Base-by-base conservation (phyloP, 2,888 invertebrate species). In the Xestia sexstrigata region DNA sequence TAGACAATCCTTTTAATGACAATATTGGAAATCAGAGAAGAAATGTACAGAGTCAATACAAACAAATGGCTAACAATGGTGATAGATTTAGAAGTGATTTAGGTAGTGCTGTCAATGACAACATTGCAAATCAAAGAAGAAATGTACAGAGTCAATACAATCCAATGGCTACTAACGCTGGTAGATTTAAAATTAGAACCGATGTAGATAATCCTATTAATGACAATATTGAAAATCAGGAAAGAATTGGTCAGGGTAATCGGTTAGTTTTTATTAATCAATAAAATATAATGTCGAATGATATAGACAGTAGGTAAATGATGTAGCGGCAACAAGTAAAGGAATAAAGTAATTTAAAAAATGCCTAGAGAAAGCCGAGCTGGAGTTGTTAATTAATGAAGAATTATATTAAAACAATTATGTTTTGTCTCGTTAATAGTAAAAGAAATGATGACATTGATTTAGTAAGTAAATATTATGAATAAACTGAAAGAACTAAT, bases 381-480 rank as follows among this genome's bases (percentile, higher is more conserved):
- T 35, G 15, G 13, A 3, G 13, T 4, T 52, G 52, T 52, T 79
- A 8, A 42, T 47, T 63, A 30, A 13, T 30, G 17, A 55, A 79
- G 5, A 26, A 20, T 69, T 47, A 2, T 35, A 45, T 52, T 70
- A 9, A 49, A 6, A 35, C 17, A 26, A 15, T 15, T 13, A 49
- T 23, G 20, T 52, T 5, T 45, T 60, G 42, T 62, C 5, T 35
- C 17, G 39, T 60, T 17, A 2, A n/a, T 42, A 47, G 20, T 47
- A 49, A 17, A 42, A 30, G 30, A 45, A 26, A 78, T 7, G 45
- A 39, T 20, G 15, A n/a, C 8, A 35, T 17, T 74, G 15, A 42
- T 62, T 45, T 7, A 45, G 0, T 9, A 20, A 39, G 20, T 47
- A 39, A 78, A 55, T 65, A 30, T n/a, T 71, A n/a, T 79, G 11